phyloP scores from a whole-genome alignment of 2,113 vertebrate species.

The Chaetura pelagica region DNA sequence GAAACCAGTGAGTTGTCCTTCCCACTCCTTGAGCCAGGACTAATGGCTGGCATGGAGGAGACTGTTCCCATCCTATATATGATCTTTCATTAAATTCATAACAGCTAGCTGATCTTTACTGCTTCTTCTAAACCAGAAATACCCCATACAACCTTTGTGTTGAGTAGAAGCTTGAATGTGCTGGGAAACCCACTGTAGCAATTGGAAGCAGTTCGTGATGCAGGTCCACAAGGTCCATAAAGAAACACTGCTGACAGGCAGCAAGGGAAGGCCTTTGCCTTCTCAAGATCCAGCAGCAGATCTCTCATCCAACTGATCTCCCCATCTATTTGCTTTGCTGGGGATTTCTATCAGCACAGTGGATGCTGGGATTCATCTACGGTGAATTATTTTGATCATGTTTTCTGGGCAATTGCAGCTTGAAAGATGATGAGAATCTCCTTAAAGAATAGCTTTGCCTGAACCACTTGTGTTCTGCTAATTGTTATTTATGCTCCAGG shows the following conservation, averaged over 20 bases:
- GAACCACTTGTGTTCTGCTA: not conserved
- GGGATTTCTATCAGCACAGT: not conserved
- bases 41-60: fast-evolving
- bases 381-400: not conserved
- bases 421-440: not conserved
- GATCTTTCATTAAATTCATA: not conserved
- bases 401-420: not conserved
- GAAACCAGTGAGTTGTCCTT: not conserved
- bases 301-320: not conserved
- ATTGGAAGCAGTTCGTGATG: not conserved
- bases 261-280: not conserved
- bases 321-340: not conserved
- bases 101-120: not conserved
- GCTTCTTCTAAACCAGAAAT: not conserved
- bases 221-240: not conserved
- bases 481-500: not conserved
- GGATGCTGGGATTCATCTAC: not conserved
- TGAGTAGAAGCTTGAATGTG: not conserved
- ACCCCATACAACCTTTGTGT: not conserved
- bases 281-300: not conserved
- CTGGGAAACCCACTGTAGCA: not conserved
- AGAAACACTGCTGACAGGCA: not conserved
- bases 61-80: not conserved
- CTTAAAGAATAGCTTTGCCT: not conserved
- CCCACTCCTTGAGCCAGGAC: fast-evolving